A percentile compares a stretch with the other conserved stretches of the same genome.
Conservation (phyloP, 2,888 invertebrate species). For the Panzeria rudis region DNA sequence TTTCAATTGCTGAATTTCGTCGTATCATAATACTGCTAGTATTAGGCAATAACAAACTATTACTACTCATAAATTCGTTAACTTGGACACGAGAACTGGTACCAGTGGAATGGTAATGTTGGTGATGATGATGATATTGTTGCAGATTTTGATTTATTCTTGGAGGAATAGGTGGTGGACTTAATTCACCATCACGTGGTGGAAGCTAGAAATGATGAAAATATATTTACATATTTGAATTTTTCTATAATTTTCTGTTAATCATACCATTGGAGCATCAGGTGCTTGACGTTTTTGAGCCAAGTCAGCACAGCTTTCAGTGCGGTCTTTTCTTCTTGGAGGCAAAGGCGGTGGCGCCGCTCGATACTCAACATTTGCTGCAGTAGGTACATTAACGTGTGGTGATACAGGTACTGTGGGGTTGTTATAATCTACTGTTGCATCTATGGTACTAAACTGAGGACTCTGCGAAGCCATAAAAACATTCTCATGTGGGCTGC, state of each 20-base stretch:
- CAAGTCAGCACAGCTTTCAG: slow-evolving; percentile 80
- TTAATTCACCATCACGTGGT: slow-evolving; percentile 88
- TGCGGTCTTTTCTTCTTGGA: slow-evolving; percentile 81
- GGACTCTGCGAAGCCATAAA: slow-evolving; percentile 74
- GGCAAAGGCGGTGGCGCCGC: slow-evolving; percentile 83
- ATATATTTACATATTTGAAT: background rate
- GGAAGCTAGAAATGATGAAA: slow-evolving; percentile 84
- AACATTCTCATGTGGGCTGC: slow-evolving; percentile 78
- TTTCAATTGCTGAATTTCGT: slow-evolving; percentile 85
- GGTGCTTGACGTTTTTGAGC: slow-evolving; percentile 86
- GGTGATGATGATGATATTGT: slow-evolving; percentile 60
- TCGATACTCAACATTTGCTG: slow-evolving; percentile 78
- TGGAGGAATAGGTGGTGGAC: slow-evolving; percentile 88
- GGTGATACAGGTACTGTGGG: slow-evolving; percentile 82
- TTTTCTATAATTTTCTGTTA: background rate
- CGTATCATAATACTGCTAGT: slow-evolving; percentile 86
- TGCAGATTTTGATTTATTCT: slow-evolving; percentile 79
- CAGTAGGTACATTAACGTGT: slow-evolving; percentile 83
- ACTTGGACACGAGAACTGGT: slow-evolving; percentile 75
- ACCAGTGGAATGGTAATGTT: slow-evolving; percentile 75
- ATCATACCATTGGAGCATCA: slow-evolving; percentile 86
- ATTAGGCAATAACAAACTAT: slow-evolving; percentile 84
- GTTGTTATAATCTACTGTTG: slow-evolving; percentile 77
- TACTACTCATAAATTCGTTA: slow-evolving; percentile 82
- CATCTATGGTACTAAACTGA: slow-evolving; percentile 74